These are phyloP conservation scores for Anagrus nilaparvatae DNA, from an alignment of 1,140 invertebrate species.

Conservation along the genomic window DNA sequence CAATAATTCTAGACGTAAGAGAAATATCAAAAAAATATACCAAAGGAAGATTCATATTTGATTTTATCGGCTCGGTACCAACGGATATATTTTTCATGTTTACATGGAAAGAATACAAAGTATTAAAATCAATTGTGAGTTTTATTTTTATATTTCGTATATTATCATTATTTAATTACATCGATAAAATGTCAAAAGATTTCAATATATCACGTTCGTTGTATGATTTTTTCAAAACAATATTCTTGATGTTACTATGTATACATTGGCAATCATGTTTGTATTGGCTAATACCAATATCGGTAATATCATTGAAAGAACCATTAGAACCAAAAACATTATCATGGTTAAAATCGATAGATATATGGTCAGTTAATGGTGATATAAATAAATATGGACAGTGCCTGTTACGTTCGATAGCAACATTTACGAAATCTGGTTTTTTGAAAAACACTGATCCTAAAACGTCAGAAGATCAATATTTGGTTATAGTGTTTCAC, in stretches of 20 bases:
- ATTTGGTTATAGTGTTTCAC: slow-evolving; percentile 19
- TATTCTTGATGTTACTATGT: slow-evolving; percentile 24
- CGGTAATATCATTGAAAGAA: slow-evolving; percentile 13
- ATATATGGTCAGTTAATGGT: slow-evolving; percentile 21
- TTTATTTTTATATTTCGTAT: slow-evolving; percentile 27
- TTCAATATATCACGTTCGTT: slow-evolving; percentile 16
- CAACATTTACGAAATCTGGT: slow-evolving; percentile 27
- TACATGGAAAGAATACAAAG: slow-evolving; percentile 14
- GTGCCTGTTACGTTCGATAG: slow-evolving; percentile 22
- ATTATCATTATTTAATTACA: slow-evolving; percentile 25
- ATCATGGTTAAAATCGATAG: slow-evolving; percentile 26
- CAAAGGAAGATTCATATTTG: slow-evolving; percentile 22
- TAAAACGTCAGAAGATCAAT: slow-evolving; percentile 24
- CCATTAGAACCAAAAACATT: slow-evolving; percentile 15
- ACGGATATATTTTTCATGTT: slow-evolving; percentile 27
- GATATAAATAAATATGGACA: slow-evolving; percentile 17
- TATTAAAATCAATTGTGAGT: slow-evolving; percentile 23
- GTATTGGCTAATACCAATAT: slow-evolving; percentile 30
- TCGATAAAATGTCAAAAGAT: slow-evolving; percentile 16
- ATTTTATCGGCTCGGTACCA: slow-evolving; percentile 30
- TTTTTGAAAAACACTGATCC: slow-evolving; percentile 19
- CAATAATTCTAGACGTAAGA: too few relatives aligned
- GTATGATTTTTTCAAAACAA: slow-evolving; percentile 22
- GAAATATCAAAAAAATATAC: slow-evolving; percentile 25
- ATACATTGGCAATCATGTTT: slow-evolving; percentile 37